Percentiles rank a stretch among this genome's conserved stretches.
Evolutionary conservation across 2,113 vertebrate species (phyloP).

Genomic region (Nipponia nippon): DNA sequence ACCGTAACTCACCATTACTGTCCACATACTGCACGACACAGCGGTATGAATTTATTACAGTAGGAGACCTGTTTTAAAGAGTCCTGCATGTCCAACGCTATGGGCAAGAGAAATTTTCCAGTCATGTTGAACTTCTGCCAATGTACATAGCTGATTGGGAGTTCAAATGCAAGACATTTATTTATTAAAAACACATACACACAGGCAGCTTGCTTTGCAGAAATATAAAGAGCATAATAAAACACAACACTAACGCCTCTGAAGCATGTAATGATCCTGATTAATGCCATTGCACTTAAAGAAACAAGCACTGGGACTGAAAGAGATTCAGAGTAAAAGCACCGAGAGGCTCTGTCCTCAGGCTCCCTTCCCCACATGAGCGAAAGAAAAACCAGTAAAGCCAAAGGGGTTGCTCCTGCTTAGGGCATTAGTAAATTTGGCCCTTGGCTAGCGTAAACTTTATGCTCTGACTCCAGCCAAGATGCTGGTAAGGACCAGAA

Average conservation of each 20-base stretch:
- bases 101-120: constrained; percentile 47
- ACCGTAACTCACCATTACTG: constrained; percentile 27
- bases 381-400: neutral
- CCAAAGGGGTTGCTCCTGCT: neutral
- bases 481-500: neutral
- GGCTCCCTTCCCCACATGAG: neutral
- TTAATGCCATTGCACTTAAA: neutral
- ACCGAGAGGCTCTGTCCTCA: neutral
- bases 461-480: neutral
- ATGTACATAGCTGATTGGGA: neutral
- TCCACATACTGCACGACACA: neutral
- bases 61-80: constrained; percentile 12
- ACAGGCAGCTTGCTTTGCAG: neutral
- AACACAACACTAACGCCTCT: neutral
- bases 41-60: neutral
- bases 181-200: constrained; percentile 23
- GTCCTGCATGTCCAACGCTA: neutral
- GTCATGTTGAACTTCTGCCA: constrained; percentile 44
- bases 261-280: constrained; percentile 17
- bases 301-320: neutral
- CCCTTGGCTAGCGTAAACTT: neutral
- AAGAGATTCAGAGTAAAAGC: neutral
- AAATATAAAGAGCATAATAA: neutral
- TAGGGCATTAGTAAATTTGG: neutral
- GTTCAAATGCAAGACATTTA: constrained; percentile 39